Percentiles rank a stretch among this genome's conserved stretches.
These are phyloP conservation scores for Marisa cornuarietis DNA, from an alignment of 1,140 invertebrate genomes.

Conservation along the genomic window DNA sequence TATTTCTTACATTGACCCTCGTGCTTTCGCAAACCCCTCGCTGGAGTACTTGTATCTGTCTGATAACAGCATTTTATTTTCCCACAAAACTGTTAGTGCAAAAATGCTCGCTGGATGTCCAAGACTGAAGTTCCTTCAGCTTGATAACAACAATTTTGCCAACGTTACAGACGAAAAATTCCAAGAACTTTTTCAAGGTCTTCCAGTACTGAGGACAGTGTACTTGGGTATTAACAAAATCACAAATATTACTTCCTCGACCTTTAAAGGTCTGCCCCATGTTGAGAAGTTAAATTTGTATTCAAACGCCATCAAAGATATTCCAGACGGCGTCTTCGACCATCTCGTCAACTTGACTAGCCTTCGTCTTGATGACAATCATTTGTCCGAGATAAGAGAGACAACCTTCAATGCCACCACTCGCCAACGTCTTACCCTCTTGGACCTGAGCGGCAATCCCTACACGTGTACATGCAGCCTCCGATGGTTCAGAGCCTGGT, in stretches of 20 bases:
- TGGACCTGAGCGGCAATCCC: constrained; percentile 16
- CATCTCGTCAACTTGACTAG: not conserved
- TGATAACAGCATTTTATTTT: not conserved
- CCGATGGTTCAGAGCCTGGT: constrained; percentile 23
- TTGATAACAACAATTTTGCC: not conserved
- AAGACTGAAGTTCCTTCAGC: not conserved
- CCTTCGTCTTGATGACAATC: not conserved
- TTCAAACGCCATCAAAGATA: not conserved
- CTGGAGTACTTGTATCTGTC: not conserved
- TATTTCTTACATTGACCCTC: not conserved
- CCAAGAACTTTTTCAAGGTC: not conserved
- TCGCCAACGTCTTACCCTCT: not conserved
- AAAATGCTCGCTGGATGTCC: not conserved
- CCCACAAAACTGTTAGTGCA: not conserved
- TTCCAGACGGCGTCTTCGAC: constrained; percentile 6
- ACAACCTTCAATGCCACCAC: constrained; percentile 5
- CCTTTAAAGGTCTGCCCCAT: not conserved
- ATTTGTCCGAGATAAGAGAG: not conserved
- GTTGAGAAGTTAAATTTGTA: not conserved
- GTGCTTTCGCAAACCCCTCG: not conserved
- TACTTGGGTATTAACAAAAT: not conserved
- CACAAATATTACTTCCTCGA: not conserved
- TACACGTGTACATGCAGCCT: constrained; percentile 13
- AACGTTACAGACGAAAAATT: not conserved
- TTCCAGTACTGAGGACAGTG: not conserved